Evolutionary conservation across 2,113 vertebrate genomes (phyloP).

Genomic region (Corythaixoides concolor): DNA sequence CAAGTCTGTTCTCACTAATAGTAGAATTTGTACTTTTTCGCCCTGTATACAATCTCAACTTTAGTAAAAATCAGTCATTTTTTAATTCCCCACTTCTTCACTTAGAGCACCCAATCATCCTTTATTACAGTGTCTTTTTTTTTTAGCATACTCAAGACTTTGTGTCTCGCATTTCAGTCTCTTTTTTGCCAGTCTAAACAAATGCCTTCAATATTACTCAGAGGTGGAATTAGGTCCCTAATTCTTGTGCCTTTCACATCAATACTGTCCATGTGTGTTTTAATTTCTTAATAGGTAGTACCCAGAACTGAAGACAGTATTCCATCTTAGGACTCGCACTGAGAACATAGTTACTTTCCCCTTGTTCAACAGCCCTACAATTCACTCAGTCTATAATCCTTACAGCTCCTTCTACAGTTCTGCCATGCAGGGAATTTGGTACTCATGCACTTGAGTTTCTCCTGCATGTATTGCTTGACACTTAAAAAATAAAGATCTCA

Average conservation of each 20-base stretch:
- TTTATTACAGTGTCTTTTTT: neutral
- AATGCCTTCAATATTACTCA: neutral
- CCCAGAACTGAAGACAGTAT: neutral
- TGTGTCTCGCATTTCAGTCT: neutral
- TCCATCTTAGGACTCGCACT: neutral
- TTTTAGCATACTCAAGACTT: neutral
- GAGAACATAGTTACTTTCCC: neutral
- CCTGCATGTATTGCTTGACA: neutral
- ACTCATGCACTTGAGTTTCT: neutral
- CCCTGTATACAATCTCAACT: neutral
- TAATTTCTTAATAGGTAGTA: neutral
- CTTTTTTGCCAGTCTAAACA: neutral
- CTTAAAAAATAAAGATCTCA: neutral
- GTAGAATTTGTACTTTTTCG: neutral
- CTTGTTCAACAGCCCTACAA: neutral
- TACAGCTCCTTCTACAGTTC: neutral
- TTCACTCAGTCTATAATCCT: neutral
- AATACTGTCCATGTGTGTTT: neutral
- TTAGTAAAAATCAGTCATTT: neutral
- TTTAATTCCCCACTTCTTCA: neutral
- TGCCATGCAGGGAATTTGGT: accelerated
- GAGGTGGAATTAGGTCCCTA: neutral
- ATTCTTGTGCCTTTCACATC: neutral
- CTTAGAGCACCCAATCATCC: neutral
- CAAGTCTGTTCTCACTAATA: neutral